Percentiles rank a stretch among this genome's conserved stretches.
These are phyloP conservation scores for Oreohelix idahoensis DNA, from an alignment of 1,140 invertebrate genomes.

Conservation along the genomic window DNA sequence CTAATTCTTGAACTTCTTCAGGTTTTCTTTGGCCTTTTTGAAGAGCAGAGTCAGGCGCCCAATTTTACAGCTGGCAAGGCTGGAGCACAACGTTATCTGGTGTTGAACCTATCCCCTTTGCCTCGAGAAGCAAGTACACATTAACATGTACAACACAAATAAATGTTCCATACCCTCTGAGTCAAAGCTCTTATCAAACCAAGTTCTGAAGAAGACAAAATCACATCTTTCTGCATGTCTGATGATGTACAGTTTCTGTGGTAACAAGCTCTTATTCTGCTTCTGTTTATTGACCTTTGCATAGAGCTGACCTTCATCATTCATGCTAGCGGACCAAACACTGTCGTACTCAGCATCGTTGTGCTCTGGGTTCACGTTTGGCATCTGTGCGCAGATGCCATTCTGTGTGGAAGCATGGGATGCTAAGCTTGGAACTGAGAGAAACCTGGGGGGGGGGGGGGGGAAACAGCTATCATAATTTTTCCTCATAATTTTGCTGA, in stretches of 20 bases:
- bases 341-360: constrained; percentile 55
- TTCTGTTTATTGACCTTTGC: constrained; percentile 48
- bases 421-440: constrained; percentile 25
- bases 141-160: no score
- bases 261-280: not conserved
- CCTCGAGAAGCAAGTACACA: no score
- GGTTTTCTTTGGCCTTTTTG: no score
- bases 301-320: constrained; percentile 49
- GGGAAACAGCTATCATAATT: no score
- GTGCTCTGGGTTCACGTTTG: constrained; percentile 11
- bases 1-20: no score
- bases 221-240: constrained; percentile 92
- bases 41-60: no score
- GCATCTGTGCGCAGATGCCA: not conserved
- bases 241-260: constrained; percentile 81
- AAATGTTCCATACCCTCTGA: constrained; percentile 76
- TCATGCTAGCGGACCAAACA: constrained; percentile 38
- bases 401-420: not conserved
- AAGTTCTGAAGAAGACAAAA: constrained; percentile 87
- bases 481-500: no score
- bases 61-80: no score
- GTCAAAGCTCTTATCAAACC: constrained; percentile 91
- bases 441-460: no score
- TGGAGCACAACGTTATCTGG: no score
- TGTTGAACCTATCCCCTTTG: no score